phyloP scores from a whole-genome alignment of 2,888 invertebrate genomes.

The Stenichneumon culpator region DNA sequence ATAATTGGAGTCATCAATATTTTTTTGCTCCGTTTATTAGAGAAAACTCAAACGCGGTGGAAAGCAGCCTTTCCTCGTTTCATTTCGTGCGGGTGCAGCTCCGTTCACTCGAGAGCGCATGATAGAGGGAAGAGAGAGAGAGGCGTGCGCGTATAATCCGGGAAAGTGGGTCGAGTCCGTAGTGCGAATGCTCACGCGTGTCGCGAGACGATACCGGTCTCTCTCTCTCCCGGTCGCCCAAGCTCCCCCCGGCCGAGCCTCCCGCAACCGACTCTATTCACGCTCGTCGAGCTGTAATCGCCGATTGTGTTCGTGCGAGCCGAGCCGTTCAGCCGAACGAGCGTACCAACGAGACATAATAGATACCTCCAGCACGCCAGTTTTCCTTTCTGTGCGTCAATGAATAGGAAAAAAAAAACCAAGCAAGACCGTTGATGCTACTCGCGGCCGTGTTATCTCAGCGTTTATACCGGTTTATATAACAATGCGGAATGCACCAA shows the following conservation, averaged over 20 bases:
- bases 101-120: slow-evolving; percentile 28
- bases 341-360: slow-evolving; percentile 14
- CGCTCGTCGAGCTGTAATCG: slow-evolving; percentile 66
- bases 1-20: background rate
- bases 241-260: slow-evolving; percentile 34
- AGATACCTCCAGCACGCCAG: background rate
- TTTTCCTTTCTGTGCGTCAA: slow-evolving; percentile 22
- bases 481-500: background rate
- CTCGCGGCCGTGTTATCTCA: background rate
- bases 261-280: slow-evolving; percentile 51
- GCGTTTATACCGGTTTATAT: background rate
- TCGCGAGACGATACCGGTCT: slow-evolving; percentile 50
- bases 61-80: slow-evolving; percentile 27
- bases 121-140: slow-evolving; percentile 5
- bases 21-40: background rate
- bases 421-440: background rate
- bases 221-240: slow-evolving; percentile 5
- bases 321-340: slow-evolving; percentile 38
- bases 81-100: slow-evolving; percentile 9
- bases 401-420: slow-evolving; percentile 19
- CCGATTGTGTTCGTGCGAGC: slow-evolving; percentile 60
- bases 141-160: slow-evolving; percentile 46
- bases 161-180: slow-evolving; percentile 66
- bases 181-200: slow-evolving; percentile 67
- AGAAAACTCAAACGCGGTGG: background rate